Conservation (phyloP, 1,140 invertebrate genomes). For the Odontomachus brunneus region DNA sequence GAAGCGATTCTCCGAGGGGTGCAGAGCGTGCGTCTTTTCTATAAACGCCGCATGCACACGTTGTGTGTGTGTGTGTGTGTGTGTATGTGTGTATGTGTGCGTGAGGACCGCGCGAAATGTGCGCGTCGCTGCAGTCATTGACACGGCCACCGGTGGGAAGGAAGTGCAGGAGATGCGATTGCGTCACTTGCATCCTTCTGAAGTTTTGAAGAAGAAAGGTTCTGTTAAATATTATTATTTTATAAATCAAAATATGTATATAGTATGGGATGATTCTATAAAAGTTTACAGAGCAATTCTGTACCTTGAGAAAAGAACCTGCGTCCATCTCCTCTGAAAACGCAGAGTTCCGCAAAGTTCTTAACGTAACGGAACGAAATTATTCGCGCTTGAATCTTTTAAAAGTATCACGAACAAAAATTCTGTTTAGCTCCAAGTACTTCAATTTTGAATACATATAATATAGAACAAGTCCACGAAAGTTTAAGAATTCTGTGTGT, state of each 20-base stretch:
- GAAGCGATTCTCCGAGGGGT: slow-evolving; percentile 32
- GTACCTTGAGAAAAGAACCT: no score
- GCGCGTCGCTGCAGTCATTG: neutral
- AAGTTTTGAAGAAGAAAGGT: neutral
- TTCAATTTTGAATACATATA: no score
- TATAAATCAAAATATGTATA: neutral
- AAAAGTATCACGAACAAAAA: no score
- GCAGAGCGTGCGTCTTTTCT: slow-evolving; percentile 63
- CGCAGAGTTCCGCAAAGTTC: no score
- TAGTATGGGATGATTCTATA: no score
- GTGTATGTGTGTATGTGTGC: slow-evolving; percentile 35
- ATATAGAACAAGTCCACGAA: no score
- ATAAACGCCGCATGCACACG: slow-evolving; percentile 56
- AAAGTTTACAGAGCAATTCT: no score
- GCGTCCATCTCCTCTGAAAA: no score
- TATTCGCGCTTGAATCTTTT: no score
- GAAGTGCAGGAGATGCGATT: neutral
- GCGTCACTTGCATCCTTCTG: neutral
- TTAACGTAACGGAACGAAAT: no score
- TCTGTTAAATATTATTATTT: neutral
- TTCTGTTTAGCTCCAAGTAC: no score
- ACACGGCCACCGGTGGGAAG: neutral
- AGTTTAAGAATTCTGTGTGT: no score
- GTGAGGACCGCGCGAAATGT: neutral
- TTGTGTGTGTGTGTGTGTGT: slow-evolving; percentile 34